Evolutionary conservation across 2,888 invertebrate genomes (phyloP).

Genomic region (Colletes collaris): DNA sequence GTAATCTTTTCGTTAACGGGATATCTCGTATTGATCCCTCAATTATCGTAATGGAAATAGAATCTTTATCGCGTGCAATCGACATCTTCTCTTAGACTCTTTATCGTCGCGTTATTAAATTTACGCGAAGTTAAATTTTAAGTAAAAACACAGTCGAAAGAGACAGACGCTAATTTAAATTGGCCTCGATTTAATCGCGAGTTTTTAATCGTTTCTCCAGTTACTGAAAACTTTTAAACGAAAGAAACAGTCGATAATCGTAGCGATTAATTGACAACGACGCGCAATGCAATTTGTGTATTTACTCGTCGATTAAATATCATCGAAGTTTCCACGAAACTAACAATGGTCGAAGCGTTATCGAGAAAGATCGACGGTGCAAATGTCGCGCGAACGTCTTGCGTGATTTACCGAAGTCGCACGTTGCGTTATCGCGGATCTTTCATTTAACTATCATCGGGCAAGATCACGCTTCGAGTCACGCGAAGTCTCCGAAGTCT

Average conservation of each 20-base stretch:
- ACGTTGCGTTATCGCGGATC: constrained; percentile 45
- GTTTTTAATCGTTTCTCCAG: constrained; percentile 38
- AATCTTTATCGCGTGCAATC: too few species aligned
- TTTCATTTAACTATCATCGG: constrained; percentile 61
- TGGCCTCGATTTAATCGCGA: constrained; percentile 30
- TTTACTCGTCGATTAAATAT: constrained; percentile 3
- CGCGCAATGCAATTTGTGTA: constrained; percentile 14
- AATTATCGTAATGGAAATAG: too few species aligned
- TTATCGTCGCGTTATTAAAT: constrained; percentile 24
- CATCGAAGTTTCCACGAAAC: background rate
- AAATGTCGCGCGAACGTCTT: constrained; percentile 33
- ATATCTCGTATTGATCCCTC: background rate
- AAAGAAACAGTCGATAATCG: constrained; percentile 26
- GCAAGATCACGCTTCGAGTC: constrained; percentile 45
- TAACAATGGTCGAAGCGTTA: background rate
- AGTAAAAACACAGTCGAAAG: constrained; percentile 18
- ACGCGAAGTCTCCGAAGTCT: constrained; percentile 55
- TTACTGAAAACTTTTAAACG: constrained; percentile 23
- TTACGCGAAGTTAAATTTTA: constrained; percentile 29
- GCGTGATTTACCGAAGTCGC: constrained; percentile 49
- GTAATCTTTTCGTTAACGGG: background rate
- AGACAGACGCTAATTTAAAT: constrained; percentile 16
- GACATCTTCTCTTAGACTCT: constrained; percentile 4
- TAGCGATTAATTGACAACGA: constrained; percentile 33
- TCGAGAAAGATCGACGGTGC: background rate